These are phyloP conservation scores for Cyprinodon tularosa DNA, from an alignment of 2,113 vertebrate species.

Conservation along the genomic window DNA sequence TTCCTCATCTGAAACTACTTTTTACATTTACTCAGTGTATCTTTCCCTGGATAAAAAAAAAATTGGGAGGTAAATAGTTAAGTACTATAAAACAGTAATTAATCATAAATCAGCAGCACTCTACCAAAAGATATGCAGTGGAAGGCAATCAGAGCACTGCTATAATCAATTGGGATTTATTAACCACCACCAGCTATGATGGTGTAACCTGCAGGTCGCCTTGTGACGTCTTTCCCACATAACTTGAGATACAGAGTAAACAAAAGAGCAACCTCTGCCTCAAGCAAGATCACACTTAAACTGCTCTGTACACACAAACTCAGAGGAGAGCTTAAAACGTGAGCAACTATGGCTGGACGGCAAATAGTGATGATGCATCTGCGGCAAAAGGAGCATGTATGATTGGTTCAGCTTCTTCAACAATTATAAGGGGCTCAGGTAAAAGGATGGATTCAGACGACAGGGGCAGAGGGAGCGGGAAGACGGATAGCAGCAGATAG, in stretches of 20 bases:
- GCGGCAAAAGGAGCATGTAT: background rate
- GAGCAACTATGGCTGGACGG: background rate
- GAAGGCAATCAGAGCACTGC: background rate
- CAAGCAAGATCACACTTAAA: conserved; percentile 7
- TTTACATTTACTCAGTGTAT: background rate
- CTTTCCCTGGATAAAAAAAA: background rate
- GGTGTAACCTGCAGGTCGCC: background rate
- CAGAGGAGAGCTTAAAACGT: background rate
- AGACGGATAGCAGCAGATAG: conserved; percentile 7
- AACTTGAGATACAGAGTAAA: background rate
- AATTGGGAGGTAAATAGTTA: too few species aligned
- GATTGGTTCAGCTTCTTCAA: too few species aligned
- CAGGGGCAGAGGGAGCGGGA: background rate
- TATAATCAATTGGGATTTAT: background rate
- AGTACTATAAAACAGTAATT: background rate
- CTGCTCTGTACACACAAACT: conserved; percentile 9
- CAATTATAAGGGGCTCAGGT: background rate
- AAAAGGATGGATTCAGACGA: background rate
- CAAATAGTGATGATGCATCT: background rate
- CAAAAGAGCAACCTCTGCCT: background rate
- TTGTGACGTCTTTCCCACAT: background rate
- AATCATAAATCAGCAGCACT: background rate
- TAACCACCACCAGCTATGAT: background rate
- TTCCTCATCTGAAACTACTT: too few species aligned
- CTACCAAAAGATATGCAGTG: background rate